phyloP scores from a whole-genome alignment of 2,113 vertebrate genomes.

The Rhizomys pruinosus region DNA sequence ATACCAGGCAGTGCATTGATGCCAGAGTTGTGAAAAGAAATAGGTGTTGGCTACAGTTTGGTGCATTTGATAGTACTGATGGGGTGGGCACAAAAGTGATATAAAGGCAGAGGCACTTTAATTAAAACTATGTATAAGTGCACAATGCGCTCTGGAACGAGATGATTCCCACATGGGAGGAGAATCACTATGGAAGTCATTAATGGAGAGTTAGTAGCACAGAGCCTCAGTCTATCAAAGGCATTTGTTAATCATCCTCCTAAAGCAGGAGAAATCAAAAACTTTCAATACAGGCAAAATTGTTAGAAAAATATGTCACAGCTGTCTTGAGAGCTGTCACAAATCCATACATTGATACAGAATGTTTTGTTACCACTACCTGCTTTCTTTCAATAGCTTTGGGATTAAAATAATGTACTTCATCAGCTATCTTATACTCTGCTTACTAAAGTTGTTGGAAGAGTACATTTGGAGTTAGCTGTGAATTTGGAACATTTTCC shows the following conservation, averaged over 20 bases:
- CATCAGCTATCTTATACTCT: background rate
- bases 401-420: background rate
- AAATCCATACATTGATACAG: background rate
- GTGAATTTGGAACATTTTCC: background rate
- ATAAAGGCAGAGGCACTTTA: background rate
- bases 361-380: background rate
- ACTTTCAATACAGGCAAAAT: background rate
- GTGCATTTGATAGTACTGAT: background rate
- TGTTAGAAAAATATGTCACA: background rate
- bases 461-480: background rate
- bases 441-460: background rate
- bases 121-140: background rate
- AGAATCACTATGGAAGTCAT: background rate
- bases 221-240: background rate
- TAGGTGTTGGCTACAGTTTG: background rate
- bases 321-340: background rate
- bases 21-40: background rate
- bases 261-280: slow-evolving; percentile 14
- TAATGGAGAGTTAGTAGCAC: background rate
- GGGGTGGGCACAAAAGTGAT: background rate
- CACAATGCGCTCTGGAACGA: background rate
- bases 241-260: background rate
- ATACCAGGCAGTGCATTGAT: background rate
- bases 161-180: background rate
- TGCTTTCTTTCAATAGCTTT: background rate